A percentile compares a stretch with the other conserved stretches of the same genome.
Evolutionary conservation across 2,888 invertebrate genomes (phyloP).

Genomic region (Dorcus hopei): DNA sequence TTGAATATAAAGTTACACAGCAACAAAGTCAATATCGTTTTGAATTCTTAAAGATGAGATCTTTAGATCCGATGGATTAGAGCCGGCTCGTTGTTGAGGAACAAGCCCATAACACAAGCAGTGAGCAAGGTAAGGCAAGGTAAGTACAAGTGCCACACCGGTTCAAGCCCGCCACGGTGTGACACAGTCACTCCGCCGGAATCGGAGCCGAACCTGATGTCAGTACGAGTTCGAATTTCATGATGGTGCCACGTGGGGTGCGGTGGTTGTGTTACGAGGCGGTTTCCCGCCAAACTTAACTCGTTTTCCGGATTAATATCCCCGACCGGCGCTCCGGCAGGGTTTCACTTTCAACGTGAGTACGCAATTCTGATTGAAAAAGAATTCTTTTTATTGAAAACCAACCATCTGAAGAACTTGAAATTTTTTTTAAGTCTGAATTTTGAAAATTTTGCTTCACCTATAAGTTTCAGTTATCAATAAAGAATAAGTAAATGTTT

Average conservation of each 20-base stretch:
- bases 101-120: conserved; percentile 15
- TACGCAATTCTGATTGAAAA: too few species aligned
- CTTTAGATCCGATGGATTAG: conserved; percentile 14
- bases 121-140: conserved; percentile 15
- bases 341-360: too few species aligned
- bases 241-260: conserved; percentile 17
- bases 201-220: background rate
- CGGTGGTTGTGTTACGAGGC: conserved; percentile 14
- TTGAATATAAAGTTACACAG: too few species aligned
- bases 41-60: background rate
- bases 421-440: too few species aligned
- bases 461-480: too few species aligned
- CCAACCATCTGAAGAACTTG: too few species aligned
- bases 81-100: conserved; percentile 7
- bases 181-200: background rate
- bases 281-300: conserved; percentile 8
- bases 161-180: background rate
- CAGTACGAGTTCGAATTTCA: conserved; percentile 7
- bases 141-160: conserved; percentile 3
- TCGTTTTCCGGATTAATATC: conserved; percentile 7
- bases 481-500: too few species aligned
- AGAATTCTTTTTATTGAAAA: too few species aligned
- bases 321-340: too few species aligned
- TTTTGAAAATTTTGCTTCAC: too few species aligned
- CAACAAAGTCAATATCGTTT: too few species aligned